Conservation (phyloP, 2,113 vertebrate genomes). For the Oreochromis spilurus region DNA sequence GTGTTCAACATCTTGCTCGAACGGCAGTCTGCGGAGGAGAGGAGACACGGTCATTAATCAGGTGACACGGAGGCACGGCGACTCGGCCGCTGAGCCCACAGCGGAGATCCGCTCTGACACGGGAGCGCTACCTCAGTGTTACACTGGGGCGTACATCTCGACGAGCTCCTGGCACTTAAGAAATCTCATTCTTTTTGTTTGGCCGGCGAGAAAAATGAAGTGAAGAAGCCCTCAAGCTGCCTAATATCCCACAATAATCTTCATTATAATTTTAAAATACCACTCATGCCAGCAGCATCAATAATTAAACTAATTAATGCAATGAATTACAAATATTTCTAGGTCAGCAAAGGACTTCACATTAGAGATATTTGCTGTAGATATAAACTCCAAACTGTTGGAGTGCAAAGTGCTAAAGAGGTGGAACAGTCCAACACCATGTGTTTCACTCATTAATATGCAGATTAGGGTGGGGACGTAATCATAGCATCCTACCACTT, state of each 20-base stretch:
- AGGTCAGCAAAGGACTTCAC: slow-evolving; percentile 11
- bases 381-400: background rate
- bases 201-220: background rate
- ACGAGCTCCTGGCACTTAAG: background rate
- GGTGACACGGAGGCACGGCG: background rate
- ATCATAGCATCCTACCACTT: background rate
- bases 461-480: background rate
- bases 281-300: slow-evolving; percentile 14
- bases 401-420: background rate
- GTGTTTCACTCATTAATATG: background rate
- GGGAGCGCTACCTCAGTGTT: slow-evolving; percentile 27
- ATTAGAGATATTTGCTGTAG: background rate
- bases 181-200: background rate
- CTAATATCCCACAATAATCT: slow-evolving; percentile 21
- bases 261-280: slow-evolving; percentile 22
- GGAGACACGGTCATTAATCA: slow-evolving; percentile 54
- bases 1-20: slow-evolving; percentile 88
- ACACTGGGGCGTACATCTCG: background rate
- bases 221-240: background rate
- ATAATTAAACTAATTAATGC: slow-evolving; percentile 36
- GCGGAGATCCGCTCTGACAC: slow-evolving; percentile 37
- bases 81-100: slow-evolving; percentile 3
- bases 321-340: slow-evolving; percentile 10
- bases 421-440: background rate
- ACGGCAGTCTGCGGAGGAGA: slow-evolving; percentile 75